Evolutionary conservation across 1,140 invertebrate genomes (phyloP).

Genomic region (Atopsyche davidsoni): DNA sequence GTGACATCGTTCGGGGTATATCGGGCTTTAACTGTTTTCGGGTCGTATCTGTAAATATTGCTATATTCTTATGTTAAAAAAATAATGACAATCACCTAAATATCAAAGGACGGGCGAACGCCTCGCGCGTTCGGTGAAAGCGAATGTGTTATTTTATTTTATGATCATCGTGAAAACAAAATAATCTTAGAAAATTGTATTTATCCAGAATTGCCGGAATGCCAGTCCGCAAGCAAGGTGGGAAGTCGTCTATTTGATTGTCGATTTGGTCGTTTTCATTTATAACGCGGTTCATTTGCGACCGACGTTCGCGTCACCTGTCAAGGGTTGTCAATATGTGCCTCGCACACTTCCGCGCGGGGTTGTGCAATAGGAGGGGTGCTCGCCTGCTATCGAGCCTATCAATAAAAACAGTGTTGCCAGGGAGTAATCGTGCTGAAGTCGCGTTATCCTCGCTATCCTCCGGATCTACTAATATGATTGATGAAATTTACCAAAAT

Average conservation of each 20-base stretch:
- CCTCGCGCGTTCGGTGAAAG: slow-evolving; percentile 23
- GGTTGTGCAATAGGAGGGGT: slow-evolving; percentile 7
- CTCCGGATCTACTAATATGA: too few relatives aligned
- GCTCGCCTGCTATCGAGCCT: slow-evolving; percentile 14
- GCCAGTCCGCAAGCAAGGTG: slow-evolving; percentile 52
- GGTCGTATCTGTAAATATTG: slow-evolving; percentile 18
- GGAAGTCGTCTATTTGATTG: slow-evolving; percentile 5
- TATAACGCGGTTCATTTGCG: background rate
- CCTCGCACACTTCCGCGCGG: background rate
- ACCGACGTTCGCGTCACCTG: slow-evolving; percentile 21
- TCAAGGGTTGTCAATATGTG: slow-evolving; percentile 18
- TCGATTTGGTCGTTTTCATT: slow-evolving; percentile 3
- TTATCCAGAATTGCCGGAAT: slow-evolving; percentile 36
- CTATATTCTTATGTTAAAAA: slow-evolving; percentile 17
- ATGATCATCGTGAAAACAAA: slow-evolving; percentile 25
- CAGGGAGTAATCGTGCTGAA: slow-evolving; percentile 17
- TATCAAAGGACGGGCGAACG: slow-evolving; percentile 21
- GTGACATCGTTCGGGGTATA: slow-evolving; percentile 13
- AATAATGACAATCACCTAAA: slow-evolving; percentile 24
- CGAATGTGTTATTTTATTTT: slow-evolving; percentile 27
- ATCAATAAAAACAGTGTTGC: slow-evolving; percentile 30
- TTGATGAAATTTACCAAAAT: too few relatives aligned
- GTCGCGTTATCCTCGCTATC: too few relatives aligned
- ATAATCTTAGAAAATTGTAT: slow-evolving; percentile 18
- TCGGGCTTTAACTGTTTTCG: slow-evolving; percentile 18